A percentile compares a stretch with the other conserved stretches of the same genome.
Evolutionary conservation across 2,888 invertebrate genomes (phyloP).

Genomic region (Drosophila kanekoi): DNA sequence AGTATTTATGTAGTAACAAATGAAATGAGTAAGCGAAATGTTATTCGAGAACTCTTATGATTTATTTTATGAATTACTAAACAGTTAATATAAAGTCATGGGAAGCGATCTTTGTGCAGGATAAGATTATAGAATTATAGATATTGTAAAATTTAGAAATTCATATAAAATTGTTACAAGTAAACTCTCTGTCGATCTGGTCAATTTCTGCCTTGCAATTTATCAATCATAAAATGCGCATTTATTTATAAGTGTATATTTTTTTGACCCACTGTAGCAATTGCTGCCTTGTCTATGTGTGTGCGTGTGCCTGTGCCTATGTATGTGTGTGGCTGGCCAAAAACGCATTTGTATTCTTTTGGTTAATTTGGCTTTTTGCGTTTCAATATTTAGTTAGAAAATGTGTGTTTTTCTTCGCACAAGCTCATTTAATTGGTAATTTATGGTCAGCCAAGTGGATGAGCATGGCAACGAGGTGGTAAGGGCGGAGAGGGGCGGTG

Average conservation of each 20-base stretch:
- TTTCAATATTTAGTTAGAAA: conserved; percentile 76
- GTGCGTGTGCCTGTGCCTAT: background rate
- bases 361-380: conserved; percentile 68
- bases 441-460: conserved; percentile 57
- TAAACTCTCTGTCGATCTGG: background rate
- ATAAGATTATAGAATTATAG: too few relatives aligned
- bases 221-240: conserved; percentile 40
- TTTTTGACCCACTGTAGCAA: conserved; percentile 44
- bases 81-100: too few relatives aligned
- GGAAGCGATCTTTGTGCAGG: too few relatives aligned
- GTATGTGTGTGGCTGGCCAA: conserved; percentile 18
- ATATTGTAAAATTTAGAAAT: too few relatives aligned
- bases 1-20: too few relatives aligned
- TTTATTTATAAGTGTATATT: conserved; percentile 18
- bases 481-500: background rate
- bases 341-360: conserved; percentile 57
- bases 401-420: conserved; percentile 67
- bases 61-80: too few relatives aligned
- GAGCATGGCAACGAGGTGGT: background rate
- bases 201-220: background rate
- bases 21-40: too few relatives aligned
- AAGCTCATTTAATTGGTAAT: conserved; percentile 79
- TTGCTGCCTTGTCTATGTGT: background rate
- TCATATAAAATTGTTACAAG: background rate
- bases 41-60: too few relatives aligned